phyloP scores from a whole-genome alignment of 2,888 invertebrate species.

The Aphodius sticticus region DNA sequence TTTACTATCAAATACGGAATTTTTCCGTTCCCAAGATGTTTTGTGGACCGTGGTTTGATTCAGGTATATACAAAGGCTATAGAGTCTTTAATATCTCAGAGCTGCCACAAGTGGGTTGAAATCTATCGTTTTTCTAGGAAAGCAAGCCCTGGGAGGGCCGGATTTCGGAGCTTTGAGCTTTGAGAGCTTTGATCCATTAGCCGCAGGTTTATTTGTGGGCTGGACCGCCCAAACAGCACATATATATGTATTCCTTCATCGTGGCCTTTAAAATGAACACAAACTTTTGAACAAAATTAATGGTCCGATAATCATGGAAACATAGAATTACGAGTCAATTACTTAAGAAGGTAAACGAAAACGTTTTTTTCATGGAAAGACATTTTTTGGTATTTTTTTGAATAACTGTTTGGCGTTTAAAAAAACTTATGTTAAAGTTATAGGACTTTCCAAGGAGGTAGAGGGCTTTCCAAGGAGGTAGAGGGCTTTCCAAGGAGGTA shows the following conservation, averaged over 20 bases:
- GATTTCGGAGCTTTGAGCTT: not conserved
- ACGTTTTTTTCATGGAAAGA: too few relatives aligned
- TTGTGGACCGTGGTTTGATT: not conserved
- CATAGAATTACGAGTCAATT: too few relatives aligned
- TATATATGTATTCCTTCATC: not conserved
- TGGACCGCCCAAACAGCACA: not conserved
- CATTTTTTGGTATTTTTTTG: too few relatives aligned
- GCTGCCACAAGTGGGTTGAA: not conserved
- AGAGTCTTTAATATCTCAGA: not conserved
- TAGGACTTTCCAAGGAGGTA: too few relatives aligned
- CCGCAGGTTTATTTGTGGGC: not conserved
- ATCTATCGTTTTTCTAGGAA: not conserved
- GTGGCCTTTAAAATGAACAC: not conserved
- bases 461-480: too few relatives aligned
- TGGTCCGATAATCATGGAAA: not conserved
- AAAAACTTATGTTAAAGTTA: too few relatives aligned
- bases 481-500: too few relatives aligned
- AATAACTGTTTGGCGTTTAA: too few relatives aligned
- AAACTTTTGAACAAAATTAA: not conserved
- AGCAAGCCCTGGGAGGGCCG: conserved; percentile 4
- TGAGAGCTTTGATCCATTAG: not conserved
- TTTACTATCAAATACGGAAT: not conserved
- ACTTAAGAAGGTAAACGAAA: too few relatives aligned
- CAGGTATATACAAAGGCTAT: not conserved
- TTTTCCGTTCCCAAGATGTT: not conserved